Conservation (phyloP, 2,113 vertebrate species). For the Strix aluco region DNA sequence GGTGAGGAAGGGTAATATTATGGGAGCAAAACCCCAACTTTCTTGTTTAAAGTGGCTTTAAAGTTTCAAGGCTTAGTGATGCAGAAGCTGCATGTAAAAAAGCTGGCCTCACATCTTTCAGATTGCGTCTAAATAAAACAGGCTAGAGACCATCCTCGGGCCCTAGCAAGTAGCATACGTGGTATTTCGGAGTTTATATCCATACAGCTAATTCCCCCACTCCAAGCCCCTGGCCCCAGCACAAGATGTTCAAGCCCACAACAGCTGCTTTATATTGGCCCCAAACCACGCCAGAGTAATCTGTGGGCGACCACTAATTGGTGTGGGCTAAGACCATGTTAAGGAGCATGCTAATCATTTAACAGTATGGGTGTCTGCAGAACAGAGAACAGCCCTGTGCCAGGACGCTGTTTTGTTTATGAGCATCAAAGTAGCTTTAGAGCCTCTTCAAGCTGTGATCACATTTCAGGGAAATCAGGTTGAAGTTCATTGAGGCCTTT, state of each 20-base stretch:
- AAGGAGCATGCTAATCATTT: neutral
- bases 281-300: neutral
- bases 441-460: neutral
- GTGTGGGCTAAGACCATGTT: neutral
- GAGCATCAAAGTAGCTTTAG: neutral
- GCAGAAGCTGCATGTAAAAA: neutral
- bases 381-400: neutral
- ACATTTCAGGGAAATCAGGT: neutral
- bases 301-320: neutral
- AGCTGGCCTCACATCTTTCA: neutral
- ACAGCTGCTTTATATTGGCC: neutral
- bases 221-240: neutral
- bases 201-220: neutral
- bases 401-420: rapidly evolving
- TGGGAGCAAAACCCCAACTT: neutral
- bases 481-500: neutral
- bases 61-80: neutral
- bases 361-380: neutral
- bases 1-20: neutral
- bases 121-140: rapidly evolving
- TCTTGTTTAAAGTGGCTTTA: neutral
- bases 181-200: neutral
- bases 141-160: neutral
- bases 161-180: neutral
- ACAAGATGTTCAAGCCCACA: neutral